phyloP scores from a whole-genome alignment of 2,113 vertebrate genomes.

The Podarcis raffonei region DNA sequence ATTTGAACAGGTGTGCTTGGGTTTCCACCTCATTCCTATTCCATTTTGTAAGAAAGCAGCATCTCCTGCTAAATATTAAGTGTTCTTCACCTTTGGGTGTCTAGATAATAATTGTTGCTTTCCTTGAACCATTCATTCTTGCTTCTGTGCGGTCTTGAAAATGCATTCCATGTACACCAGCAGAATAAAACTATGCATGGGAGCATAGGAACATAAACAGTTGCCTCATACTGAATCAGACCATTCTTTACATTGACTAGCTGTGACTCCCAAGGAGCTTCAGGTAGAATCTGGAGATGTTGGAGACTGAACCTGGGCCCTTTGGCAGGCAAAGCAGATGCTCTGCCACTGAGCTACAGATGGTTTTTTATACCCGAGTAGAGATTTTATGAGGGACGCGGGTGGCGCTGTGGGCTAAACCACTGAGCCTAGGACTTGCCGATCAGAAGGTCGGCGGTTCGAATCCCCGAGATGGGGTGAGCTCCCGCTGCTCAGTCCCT shows the following conservation, averaged over 20 bases:
- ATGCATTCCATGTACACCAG: not conserved
- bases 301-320: too few species aligned
- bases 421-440: too few species aligned
- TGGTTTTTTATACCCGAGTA: not conserved
- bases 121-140: not conserved
- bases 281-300: not conserved
- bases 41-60: not conserved
- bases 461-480: too few species aligned
- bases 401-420: too few species aligned
- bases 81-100: too few species aligned
- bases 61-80: not conserved
- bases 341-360: not conserved
- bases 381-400: not conserved
- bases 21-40: not conserved
- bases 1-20: not conserved
- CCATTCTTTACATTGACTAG: too few species aligned
- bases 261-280: too few species aligned
- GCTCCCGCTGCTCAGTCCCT: too few species aligned
- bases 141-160: too few species aligned
- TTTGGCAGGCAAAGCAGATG: not conserved
- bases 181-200: not conserved
- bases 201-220: too few species aligned
- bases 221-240: too few species aligned
- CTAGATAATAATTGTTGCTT: not conserved
- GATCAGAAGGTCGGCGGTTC: too few species aligned